Percentiles rank a stretch among this genome's conserved stretches.
Conservation (phyloP, 2,797 vertebrate species). For the Pogonophryne albipinna region DNA sequence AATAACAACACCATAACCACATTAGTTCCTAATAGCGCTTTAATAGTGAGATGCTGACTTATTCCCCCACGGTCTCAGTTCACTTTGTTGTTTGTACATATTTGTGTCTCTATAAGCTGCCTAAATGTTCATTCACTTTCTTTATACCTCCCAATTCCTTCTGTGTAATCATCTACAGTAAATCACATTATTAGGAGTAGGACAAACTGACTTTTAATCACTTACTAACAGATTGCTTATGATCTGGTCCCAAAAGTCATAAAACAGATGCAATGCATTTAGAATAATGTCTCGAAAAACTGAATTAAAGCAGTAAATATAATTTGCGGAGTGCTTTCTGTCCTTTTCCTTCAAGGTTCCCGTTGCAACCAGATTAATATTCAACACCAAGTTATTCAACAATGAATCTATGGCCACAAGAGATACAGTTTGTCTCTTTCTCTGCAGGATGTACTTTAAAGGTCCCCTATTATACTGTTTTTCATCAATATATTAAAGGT, state of each 20-base stretch:
- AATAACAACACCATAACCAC: constrained; percentile 56
- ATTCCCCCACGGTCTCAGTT: constrained; percentile 16
- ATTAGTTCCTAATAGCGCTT: constrained; percentile 53
- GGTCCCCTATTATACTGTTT: too few relatives aligned
- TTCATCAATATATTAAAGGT: too few relatives aligned
- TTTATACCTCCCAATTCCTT: constrained; percentile 5
- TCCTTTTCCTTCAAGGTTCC: neutral
- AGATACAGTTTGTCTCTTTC: neutral
- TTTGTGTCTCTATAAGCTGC: neutral
- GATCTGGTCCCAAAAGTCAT: constrained; percentile 7
- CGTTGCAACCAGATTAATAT: neutral
- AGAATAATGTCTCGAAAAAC: neutral
- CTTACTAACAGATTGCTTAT: neutral
- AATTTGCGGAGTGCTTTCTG: neutral
- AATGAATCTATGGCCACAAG: neutral
- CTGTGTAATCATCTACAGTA: neutral
- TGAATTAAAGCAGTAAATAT: constrained; percentile 6
- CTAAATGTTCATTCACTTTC: constrained; percentile 1
- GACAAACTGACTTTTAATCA: neutral
- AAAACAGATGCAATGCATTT: constrained; percentile 2
- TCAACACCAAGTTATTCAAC: neutral
- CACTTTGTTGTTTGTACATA: constrained; percentile 39
- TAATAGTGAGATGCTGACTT: constrained; percentile 50
- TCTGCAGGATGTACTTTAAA: neutral
- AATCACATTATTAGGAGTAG: neutral